Percentiles rank a stretch among this genome's conserved stretches.
Conservation (phyloP, 1,140 invertebrate species). For the Drosophila nasuta region DNA sequence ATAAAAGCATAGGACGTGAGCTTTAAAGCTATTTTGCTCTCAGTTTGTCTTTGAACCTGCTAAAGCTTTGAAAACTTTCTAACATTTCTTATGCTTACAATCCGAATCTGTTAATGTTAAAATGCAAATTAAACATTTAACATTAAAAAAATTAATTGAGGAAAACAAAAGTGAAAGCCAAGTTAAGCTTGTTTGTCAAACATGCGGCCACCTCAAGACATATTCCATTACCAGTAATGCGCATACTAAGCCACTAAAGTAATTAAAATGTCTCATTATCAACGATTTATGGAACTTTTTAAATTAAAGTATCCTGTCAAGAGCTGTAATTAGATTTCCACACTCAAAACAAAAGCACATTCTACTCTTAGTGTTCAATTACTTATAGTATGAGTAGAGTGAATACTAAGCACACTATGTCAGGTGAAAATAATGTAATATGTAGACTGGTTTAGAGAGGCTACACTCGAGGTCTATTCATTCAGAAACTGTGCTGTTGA, state of each 20-base stretch:
- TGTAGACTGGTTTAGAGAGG: not conserved
- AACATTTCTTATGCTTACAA: not conserved
- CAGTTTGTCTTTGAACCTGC: not conserved
- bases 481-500: not conserved
- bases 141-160: not conserved
- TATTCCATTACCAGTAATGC: conserved; percentile 9
- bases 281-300: conserved; percentile 29
- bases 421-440: not conserved
- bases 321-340: conserved; percentile 53
- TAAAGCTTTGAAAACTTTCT: not conserved
- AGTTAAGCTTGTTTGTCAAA: conserved; percentile 7
- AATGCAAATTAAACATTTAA: not conserved
- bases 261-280: conserved; percentile 46
- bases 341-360: conserved; percentile 22
- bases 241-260: conserved; percentile 23
- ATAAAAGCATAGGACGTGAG: not conserved
- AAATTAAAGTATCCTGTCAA: conserved; percentile 16
- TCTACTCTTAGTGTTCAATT: not conserved
- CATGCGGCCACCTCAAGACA: conserved; percentile 9
- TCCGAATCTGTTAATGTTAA: not conserved
- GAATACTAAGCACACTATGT: not conserved
- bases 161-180: not conserved
- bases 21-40: not conserved
- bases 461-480: not conserved
- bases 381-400: not conserved